A percentile compares a stretch with the other conserved stretches of the same genome.
phyloP scores from a whole-genome alignment of 2,888 invertebrate genomes.

The Acanthosepion esculentum region DNA sequence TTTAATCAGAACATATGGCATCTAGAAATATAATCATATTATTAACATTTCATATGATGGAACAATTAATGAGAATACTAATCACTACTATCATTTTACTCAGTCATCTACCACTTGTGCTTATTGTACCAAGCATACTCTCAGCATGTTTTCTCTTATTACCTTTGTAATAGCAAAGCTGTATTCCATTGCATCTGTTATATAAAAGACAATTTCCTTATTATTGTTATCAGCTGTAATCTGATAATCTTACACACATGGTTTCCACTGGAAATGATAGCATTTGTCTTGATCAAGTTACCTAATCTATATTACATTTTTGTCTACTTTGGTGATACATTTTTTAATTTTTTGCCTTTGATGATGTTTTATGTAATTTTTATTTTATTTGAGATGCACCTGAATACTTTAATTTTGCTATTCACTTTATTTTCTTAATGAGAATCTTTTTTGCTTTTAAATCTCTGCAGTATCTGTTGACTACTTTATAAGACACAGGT shows the following conservation, averaged over 20 bases:
- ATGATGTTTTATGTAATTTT: not conserved
- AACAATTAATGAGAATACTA: not conserved
- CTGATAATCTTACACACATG: not conserved
- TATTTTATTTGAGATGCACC: not conserved
- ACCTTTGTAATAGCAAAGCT: not conserved
- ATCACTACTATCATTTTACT: not conserved
- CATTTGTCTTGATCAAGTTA: not conserved
- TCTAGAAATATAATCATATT: not conserved
- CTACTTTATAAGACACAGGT: no score
- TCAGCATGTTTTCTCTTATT: not conserved
- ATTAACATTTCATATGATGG: not conserved
- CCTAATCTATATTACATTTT: not conserved
- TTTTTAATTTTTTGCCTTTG: not conserved
- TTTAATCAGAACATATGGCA: not conserved
- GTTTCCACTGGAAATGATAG: not conserved
- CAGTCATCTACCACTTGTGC: not conserved
- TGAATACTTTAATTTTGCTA: no score
- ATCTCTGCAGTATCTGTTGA: no score
- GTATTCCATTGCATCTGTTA: not conserved
- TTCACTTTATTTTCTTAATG: no score
- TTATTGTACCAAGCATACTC: not conserved
- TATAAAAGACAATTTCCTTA: not conserved
- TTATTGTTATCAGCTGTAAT: not conserved
- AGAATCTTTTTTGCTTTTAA: no score
- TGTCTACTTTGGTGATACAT: not conserved